These are phyloP conservation scores for Amphibalanus amphitrite DNA, from an alignment of 1,140 invertebrate species.

Conservation along the genomic window DNA sequence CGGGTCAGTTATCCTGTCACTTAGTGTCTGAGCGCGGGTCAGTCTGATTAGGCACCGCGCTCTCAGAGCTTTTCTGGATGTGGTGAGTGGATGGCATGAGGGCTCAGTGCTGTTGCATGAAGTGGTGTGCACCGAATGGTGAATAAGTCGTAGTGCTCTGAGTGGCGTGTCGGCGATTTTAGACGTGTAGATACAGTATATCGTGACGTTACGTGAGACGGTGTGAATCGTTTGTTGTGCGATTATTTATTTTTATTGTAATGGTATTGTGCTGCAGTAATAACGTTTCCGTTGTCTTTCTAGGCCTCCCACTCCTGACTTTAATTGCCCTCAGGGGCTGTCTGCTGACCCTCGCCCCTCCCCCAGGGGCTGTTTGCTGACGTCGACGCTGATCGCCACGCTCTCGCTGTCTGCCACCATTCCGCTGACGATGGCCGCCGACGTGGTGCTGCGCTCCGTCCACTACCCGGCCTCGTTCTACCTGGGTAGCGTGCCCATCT, in stretches of 20 bases:
- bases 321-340: too few species aligned
- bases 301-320: too few species aligned
- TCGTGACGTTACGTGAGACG: too few species aligned
- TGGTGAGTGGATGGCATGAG: neutral
- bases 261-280: too few species aligned
- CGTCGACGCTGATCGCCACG: conserved; percentile 69
- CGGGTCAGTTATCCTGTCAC: neutral
- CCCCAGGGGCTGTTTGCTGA: conserved; percentile 67
- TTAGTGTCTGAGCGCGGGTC: neutral
- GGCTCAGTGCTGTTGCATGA: neutral
- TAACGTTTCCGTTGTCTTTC: too few species aligned
- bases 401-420: conserved; percentile 63
- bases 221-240: too few species aligned
- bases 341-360: too few species aligned
- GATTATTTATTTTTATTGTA: too few species aligned
- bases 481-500: conserved; percentile 56
- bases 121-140: conserved; percentile 12
- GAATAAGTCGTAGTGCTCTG: neutral
- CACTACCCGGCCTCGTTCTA: conserved; percentile 58
- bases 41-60: neutral
- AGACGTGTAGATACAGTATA: too few species aligned
- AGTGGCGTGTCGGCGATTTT: too few species aligned
- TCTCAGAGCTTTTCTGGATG: neutral
- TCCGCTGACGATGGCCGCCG: conserved; percentile 65
- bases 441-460: conserved; percentile 54